Evolutionary conservation across 2,888 invertebrate genomes (phyloP).

Genomic region (Lepidochitona cinerea): DNA sequence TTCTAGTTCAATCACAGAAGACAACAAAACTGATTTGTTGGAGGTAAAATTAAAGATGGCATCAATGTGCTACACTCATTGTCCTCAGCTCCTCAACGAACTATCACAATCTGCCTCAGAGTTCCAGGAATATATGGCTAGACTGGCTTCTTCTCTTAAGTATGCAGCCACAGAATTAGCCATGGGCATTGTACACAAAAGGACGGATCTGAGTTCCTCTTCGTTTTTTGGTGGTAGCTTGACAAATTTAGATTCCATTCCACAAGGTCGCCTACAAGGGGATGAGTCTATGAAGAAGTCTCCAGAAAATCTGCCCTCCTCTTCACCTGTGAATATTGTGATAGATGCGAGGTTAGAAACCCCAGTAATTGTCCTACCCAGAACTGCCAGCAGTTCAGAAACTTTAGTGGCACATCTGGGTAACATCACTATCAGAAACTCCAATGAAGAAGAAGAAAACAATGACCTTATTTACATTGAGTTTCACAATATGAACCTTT

Average conservation of each 20-base stretch:
- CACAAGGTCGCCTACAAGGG: not conserved
- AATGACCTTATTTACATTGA: constrained; percentile 74
- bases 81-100: constrained; percentile 87
- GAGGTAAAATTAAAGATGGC: constrained; percentile 78
- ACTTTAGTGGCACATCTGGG: constrained; percentile 94
- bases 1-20: not conserved
- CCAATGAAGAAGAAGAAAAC: constrained; percentile 19
- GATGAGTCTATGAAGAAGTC: not conserved
- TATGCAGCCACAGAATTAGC: constrained; percentile 96
- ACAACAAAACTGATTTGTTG: constrained; percentile 15
- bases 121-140: constrained; percentile 89
- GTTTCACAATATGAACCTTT: constrained; percentile 89
- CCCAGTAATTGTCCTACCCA: constrained; percentile 91
- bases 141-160: constrained; percentile 87
- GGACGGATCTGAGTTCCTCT: not conserved
- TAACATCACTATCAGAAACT: constrained; percentile 78
- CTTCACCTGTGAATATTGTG: constrained; percentile 1
- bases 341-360: constrained; percentile 88
- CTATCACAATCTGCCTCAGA: constrained; percentile 90
- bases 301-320: not conserved
- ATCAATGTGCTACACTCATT: constrained; percentile 94
- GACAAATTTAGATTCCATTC: not conserved
- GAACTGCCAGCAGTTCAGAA: constrained; percentile 82
- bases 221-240: not conserved
- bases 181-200: constrained; percentile 77